Evolutionary conservation across 2,888 invertebrate genomes (phyloP), one percentile per base, ranked within the genome.

Genomic region (Dryadula phaetusa): DNA sequence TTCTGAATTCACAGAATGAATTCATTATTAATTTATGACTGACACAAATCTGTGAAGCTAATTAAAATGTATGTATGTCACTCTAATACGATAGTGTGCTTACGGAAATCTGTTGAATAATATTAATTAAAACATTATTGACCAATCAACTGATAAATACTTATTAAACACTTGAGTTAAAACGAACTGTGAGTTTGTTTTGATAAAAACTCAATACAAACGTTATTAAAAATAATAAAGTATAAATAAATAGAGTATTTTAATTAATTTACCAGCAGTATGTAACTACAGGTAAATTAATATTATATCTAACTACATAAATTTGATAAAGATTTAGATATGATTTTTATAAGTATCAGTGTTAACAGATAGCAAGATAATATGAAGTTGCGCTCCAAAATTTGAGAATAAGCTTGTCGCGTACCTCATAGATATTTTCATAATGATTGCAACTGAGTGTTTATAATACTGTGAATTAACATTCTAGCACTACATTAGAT

Each of bases 51-150:
- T 42, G 10, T 32, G 16, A 56, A 63, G 18, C 14, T 62, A 47
- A 70, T 70, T 67, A 70, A 65, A 64, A 64, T 64, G 62, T 62
- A 64, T 58, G 10, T 62, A 60, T 67, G 64, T 58, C 64, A 67
- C 34, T 65, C 34, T 52, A 65, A 70, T 64, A 49, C 49, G 62
- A 72, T 34, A 42, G 16, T 58, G 28, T 65, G 58, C 32, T 46
- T 58, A 52, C 64, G 52, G 67, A 64, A 69, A 65, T 52, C 40
- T 65, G 56, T 65, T 64, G 28, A 37, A 52, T 58, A 53, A 58
- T n/a, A 47, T 32, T 69, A 71, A 71, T 72, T 69, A 61, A 53
- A 68, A 70, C 54, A 66, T 52, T 66, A 54, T 69, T 64, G 40
- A 12, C 25, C 53, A 70, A 70, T 70, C 61, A 40, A 61, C 34